A percentile compares a stretch with the other conserved stretches of the same genome.
Conservation (phyloP, 2,888 invertebrate genomes). For the Homarus gammarus region DNA sequence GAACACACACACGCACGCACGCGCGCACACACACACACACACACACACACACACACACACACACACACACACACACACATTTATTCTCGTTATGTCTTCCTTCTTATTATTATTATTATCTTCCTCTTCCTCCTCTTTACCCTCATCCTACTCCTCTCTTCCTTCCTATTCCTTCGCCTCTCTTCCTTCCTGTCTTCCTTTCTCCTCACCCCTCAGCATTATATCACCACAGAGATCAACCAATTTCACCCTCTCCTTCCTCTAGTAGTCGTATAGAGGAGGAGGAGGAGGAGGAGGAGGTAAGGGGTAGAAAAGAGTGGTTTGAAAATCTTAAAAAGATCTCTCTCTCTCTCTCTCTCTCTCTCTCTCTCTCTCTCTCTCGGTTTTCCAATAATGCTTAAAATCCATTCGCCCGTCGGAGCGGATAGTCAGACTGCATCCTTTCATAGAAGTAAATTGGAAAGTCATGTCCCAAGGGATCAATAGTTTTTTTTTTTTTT, state of each 20-base stretch:
- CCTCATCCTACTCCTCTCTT: not conserved
- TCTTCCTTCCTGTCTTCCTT: not conserved
- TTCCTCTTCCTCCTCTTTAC: not conserved
- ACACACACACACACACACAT: not conserved
- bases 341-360: not conserved
- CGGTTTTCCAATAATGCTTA: conserved; percentile 3
- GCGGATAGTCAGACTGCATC: not conserved
- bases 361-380: not conserved
- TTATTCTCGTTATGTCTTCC: not conserved
- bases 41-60: too few species aligned
- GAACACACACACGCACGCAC: too few species aligned
- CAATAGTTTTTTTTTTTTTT: conserved; percentile 1
- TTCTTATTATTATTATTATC: too few species aligned
- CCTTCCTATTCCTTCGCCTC: not conserved
- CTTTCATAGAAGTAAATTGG: not conserved
- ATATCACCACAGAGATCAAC: too few species aligned
- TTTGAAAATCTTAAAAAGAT: too few species aligned
- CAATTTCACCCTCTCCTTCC: not conserved
- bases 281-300: too few species aligned
- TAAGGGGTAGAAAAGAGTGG: too few species aligned
- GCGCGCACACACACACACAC: too few species aligned
- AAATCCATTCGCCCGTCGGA: conserved; percentile 3
- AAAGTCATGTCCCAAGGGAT: not conserved
- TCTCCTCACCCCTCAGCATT: not conserved
- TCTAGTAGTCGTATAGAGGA: too few species aligned